Conservation (phyloP, 1,140 invertebrate genomes). For the Lepidurus arcticus region DNA sequence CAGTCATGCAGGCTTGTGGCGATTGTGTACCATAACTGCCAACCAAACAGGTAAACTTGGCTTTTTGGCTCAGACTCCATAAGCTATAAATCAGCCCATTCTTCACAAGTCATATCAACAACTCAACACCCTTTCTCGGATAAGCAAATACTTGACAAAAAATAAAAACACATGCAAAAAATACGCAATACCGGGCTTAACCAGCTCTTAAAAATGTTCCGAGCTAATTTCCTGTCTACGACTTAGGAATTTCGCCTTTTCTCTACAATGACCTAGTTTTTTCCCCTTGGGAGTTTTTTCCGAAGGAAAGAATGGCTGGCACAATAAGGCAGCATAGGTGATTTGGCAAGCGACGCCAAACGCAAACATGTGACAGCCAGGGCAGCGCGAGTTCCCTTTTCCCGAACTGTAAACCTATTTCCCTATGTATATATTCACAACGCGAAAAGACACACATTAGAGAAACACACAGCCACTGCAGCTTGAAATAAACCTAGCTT, state of each 20-base stretch:
- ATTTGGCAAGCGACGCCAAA: conserved; percentile 17
- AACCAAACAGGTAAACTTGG: not conserved
- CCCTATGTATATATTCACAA: not conserved
- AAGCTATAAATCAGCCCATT: not conserved
- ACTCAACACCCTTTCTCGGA: not conserved
- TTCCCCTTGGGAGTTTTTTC: not conserved
- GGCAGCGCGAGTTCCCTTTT: not conserved
- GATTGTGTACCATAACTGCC: not conserved
- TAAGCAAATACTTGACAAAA: not conserved
- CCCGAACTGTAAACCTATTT: not conserved
- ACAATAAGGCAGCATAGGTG: not conserved
- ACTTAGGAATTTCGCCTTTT: not conserved
- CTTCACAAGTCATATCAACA: not conserved
- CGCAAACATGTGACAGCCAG: conserved; percentile 13
- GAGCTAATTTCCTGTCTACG: not conserved
- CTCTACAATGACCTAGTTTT: not conserved
- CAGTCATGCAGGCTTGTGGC: conserved; percentile 28
- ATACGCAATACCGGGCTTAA: too few relatives aligned
- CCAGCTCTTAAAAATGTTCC: too few relatives aligned
- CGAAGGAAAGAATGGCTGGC: not conserved
- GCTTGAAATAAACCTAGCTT: conserved; percentile 20
- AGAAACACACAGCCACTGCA: not conserved
- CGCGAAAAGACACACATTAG: not conserved
- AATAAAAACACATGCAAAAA: not conserved
- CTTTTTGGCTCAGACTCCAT: not conserved